Evolutionary conservation across 1,140 invertebrate genomes (phyloP), one percentile per base, ranked within the genome.

Genomic region (Drosophila persimilis): DNA sequence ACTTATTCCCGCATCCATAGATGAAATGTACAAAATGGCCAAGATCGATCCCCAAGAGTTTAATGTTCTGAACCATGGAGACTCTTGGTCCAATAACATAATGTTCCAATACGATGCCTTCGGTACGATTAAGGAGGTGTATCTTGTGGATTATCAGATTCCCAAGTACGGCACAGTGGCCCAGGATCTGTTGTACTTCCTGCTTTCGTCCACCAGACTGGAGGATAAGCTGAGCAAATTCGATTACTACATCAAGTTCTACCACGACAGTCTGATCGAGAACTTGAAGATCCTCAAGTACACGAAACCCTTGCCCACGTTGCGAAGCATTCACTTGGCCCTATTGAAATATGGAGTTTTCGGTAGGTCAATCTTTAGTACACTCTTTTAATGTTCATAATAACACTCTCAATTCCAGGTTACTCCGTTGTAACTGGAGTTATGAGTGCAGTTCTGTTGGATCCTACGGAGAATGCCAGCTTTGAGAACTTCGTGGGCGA

Each of bases 51-150:
- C 90, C 0, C 91, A 92, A 11, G 92, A 93, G 11, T 94, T 94
- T 61, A 92, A 93, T 69, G 94, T 94, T 1, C 80, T 95, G 5
- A 94, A 93, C 73, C 95, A 95, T 57, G 95, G 94, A 8, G 95
- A 95, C 77, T 92, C 91, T 8, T 91, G 90, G 90, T 79, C 73
- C 1, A 90, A 92, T 52, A 93, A 95, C 72, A 93, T 95, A 84
- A 84, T 95, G 72, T 95, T 95, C 78, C 92, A 92, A 20, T 94
- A 95, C 67, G 90, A 93, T 64, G 75, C 66, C 0, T 72, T 53
- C 22, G 91, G 91, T 1, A 92, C 93, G 70, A 74, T 90, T 13
- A 84, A 84, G 31, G 81, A 90, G 24, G 77, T 77, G 0, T 77
- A 73, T 41, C 53, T 90, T n/a, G 61, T 90, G 0, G 89, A 90